Evolutionary conservation across 1,140 invertebrate species (phyloP).

Genomic region (Platorchestia sp.): DNA sequence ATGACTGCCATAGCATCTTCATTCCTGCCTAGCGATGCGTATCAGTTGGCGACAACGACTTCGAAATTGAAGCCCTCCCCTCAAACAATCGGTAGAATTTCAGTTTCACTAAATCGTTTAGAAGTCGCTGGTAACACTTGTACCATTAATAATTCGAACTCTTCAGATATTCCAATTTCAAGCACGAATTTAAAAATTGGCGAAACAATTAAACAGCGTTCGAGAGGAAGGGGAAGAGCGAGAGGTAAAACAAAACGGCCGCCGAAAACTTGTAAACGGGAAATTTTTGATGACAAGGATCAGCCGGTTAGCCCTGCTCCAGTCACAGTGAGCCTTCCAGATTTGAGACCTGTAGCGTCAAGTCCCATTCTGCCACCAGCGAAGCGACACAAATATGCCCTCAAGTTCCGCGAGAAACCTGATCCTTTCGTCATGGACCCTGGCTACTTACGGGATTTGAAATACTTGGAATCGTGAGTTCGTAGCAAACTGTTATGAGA

Average conservation of each 20-base stretch:
- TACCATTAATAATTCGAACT: background rate
- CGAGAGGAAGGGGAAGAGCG: background rate
- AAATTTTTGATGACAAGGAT: background rate
- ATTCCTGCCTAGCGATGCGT: background rate
- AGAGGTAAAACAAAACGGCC: background rate
- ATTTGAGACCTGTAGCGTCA: background rate
- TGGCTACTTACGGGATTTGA: background rate
- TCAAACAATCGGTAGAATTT: background rate
- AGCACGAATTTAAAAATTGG: background rate
- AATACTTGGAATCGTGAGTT: conserved; percentile 28
- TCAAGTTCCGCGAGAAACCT: background rate
- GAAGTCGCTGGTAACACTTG: background rate
- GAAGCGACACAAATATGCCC: conserved; percentile 1
- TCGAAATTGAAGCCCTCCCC: background rate
- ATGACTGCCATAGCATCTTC: background rate
- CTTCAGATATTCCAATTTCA: background rate
- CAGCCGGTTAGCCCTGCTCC: background rate
- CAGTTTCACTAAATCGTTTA: background rate
- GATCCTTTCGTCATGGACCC: conserved; percentile 38
- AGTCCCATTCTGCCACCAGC: background rate
- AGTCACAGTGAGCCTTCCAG: background rate
- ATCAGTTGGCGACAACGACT: background rate
- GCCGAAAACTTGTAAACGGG: background rate
- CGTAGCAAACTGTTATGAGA: background rate
- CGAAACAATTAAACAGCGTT: background rate